phyloP scores from a whole-genome alignment of 2,797 vertebrate genomes.

The Zenarchopterus dispar region DNA sequence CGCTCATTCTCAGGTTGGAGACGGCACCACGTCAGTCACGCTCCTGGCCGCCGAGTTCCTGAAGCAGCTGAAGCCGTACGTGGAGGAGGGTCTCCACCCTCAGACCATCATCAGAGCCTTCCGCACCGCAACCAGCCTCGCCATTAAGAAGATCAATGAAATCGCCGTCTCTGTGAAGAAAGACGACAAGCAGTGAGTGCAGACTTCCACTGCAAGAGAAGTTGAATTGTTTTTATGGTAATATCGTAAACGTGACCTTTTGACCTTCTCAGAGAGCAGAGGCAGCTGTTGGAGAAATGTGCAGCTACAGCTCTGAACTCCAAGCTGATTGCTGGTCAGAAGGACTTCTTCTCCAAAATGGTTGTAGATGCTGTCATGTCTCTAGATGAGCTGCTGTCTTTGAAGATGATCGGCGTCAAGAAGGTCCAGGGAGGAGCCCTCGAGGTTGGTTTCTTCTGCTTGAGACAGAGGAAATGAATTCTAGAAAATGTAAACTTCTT shows the following conservation, averaged over 20 bases:
- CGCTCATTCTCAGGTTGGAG: slow-evolving; percentile 86
- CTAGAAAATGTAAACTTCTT: no score
- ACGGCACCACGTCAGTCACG: slow-evolving; percentile 97
- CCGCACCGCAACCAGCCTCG: slow-evolving; percentile 90
- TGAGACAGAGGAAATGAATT: no score
- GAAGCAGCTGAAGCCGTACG: slow-evolving; percentile 94
- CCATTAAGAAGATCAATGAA: slow-evolving; percentile 91
- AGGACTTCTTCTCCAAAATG: slow-evolving; percentile 94
- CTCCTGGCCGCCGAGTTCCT: slow-evolving; percentile 95
- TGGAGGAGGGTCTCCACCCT: slow-evolving; percentile 96
- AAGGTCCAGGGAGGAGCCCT: slow-evolving; percentile 96
- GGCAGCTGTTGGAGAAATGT: slow-evolving; percentile 91
- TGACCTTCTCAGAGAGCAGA: slow-evolving; percentile 81
- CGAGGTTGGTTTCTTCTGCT: slow-evolving; percentile 82
- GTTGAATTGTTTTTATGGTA: not conserved
- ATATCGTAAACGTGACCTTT: not conserved
- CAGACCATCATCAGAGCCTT: slow-evolving; percentile 98
- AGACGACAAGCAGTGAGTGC: slow-evolving; percentile 90
- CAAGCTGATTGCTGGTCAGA: slow-evolving; percentile 95
- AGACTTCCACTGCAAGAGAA: accelerated
- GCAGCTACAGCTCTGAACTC: slow-evolving; percentile 96
- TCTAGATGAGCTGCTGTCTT: slow-evolving; percentile 91
- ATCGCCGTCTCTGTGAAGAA: slow-evolving; percentile 93
- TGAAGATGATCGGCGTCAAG: slow-evolving; percentile 99
- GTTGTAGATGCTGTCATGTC: slow-evolving; percentile 95